Evolutionary conservation across 2,113 vertebrate genomes (phyloP), one percentile per base, ranked within the genome.

Genomic region (Cebidichthys violaceus): DNA sequence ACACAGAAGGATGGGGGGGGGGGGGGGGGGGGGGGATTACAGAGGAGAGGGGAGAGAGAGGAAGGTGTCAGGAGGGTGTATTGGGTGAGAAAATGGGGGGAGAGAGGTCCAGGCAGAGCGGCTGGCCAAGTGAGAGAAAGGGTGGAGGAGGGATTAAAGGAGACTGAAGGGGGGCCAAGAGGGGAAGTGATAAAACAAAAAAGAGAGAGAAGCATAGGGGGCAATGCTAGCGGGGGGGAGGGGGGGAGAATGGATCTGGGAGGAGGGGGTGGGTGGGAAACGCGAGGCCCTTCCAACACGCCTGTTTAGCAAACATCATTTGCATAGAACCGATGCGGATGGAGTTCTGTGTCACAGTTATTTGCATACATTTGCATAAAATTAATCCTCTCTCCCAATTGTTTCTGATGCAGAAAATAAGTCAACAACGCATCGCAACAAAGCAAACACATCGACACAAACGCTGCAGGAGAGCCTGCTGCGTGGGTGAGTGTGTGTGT

Each of bases 361-460:
- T 95, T 94, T 95, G 90, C 92, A 94, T 93, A 80, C 31, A 94
- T 95, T 95, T 94, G 94, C 95, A 96, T 96, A 91, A 86, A 93
- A 94, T 95, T 94, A 95, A 93, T 94, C 88, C 88, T 68, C 70
- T 74, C 54, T 75, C 85, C 81, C 84, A 87, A 89, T 92, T 92
- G 92, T 94, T 94, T 93, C 89, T 84, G 92, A 91, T 90, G 89
- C 82, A 90, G 86, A 90, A 94, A 93, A 90, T 87, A 94, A 93
- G 90, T 92, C 92, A 94, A 93, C 90, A 93, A 87, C 18, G 70
- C 84, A 84, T 80, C 83, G 70, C 87, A 92, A 95, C 91, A 94
- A 86, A 92, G 90, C 89, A 92, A 93, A 92, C 87, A 90, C 87
- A 89, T 81, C 90, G 88, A 90, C 91, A 87, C 80, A 90, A 81